Evolutionary conservation across 2,888 invertebrate genomes (phyloP), one percentile per base, ranked within the genome.

Genomic region (Chymomyza caudatula): DNA sequence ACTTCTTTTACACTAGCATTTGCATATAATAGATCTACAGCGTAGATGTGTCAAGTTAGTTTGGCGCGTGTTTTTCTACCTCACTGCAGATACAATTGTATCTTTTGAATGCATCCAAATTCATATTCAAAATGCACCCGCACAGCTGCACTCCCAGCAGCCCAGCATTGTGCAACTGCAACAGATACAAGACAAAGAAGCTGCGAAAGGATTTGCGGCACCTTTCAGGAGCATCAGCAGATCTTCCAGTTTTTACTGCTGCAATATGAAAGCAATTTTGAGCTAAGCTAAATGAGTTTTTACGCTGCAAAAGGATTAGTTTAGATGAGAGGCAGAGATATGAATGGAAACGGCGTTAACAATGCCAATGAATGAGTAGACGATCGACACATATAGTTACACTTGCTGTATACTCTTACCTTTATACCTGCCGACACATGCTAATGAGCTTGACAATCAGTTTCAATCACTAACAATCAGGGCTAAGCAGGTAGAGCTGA

Each of bases 191-290:
- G 5, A 29, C 29, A 37, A 37, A 56, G 42, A 56, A 43, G 54
- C 23, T 11, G 44, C 56, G 47, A 61, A 64, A 65, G 64, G 77
- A 84, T 84, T 77, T 67, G 29, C 56, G 63, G 65, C 76, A 76
- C 73, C 71, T 77, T 73, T 62, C 1, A 56, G n/a, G n/a, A n/a
- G n/a, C 17, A 6, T 37, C 11, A 20, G 25, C 4, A 11, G 17
- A 57, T 13, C 19, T 23, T 25, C 25, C 29, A 11, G 11, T 37
- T 8, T 58, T 56, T 44, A 25, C 67, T 63, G 71, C 51, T 60
- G 73, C 78, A 78, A 83, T 83, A 67, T 55, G 77, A 79, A 76
- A 63, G 76, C 75, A 67, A 67, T 56, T 52, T n/a, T 37, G 22
- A 56, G 52, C 57, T 80, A 69, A 80, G 70, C 81, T 62, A 70